Evolutionary conservation across 1,140 invertebrate species (phyloP).

Genomic region (Uloborus diversus): DNA sequence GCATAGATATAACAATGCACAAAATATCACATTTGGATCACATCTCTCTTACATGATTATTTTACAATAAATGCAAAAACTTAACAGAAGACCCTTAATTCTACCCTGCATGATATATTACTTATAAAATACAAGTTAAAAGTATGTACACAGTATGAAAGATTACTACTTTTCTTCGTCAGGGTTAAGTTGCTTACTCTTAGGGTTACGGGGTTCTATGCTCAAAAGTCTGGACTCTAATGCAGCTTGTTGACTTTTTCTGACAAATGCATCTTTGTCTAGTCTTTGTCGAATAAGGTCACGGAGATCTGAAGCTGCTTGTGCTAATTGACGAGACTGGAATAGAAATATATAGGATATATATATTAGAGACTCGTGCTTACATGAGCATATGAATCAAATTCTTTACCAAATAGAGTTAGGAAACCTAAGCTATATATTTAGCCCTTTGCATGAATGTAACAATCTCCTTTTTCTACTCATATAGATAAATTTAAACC

Average conservation of each 20-base stretch:
- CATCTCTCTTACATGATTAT: not conserved
- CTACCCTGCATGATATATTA: not conserved
- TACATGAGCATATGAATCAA: too few relatives aligned
- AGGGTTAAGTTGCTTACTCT: not conserved
- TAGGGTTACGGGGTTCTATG: slow-evolving; percentile 47
- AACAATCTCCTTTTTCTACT: too few relatives aligned
- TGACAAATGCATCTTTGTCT: slow-evolving; percentile 53
- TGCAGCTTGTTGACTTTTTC: slow-evolving; percentile 40
- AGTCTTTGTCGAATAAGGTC: slow-evolving; percentile 54
- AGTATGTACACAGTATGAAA: slow-evolving; percentile 11
- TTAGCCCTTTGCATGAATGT: too few relatives aligned
- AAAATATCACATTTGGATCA: slow-evolving; percentile 24
- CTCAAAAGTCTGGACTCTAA: slow-evolving; percentile 48
- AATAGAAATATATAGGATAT: too few relatives aligned
- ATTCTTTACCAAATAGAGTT: too few relatives aligned
- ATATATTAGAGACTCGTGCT: too few relatives aligned
- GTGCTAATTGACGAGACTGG: slow-evolving; percentile 49
- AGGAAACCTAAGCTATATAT: too few relatives aligned
- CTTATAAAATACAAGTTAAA: slow-evolving; percentile 53
- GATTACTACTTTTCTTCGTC: slow-evolving; percentile 4
- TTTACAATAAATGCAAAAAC: slow-evolving; percentile 6
- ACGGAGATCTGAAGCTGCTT: slow-evolving; percentile 54
- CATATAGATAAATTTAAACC: too few relatives aligned
- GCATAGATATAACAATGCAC: too few relatives aligned
- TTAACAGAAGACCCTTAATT: not conserved